Percentiles rank a stretch among this genome's conserved stretches.
Evolutionary conservation across 2,888 invertebrate genomes (phyloP).

Genomic region (Lasioglossum oenotherae): DNA sequence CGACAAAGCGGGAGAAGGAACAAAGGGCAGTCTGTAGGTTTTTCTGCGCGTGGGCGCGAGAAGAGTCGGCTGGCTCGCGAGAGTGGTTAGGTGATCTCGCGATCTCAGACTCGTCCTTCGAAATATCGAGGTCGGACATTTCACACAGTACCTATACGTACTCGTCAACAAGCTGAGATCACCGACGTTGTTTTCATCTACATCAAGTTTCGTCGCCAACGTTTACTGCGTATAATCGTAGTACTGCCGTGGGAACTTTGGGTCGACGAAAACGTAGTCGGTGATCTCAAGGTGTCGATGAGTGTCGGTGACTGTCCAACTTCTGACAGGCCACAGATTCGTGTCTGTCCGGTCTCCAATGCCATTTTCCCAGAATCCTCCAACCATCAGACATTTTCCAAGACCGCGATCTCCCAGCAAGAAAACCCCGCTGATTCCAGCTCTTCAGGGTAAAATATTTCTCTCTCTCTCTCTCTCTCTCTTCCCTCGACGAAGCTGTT

Average conservation of each 20-base stretch:
- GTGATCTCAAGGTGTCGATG: too few species aligned
- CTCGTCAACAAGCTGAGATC: too few species aligned
- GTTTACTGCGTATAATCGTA: too few species aligned
- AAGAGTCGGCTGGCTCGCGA: constrained; percentile 66
- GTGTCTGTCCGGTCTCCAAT: too few species aligned
- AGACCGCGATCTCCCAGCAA: neutral
- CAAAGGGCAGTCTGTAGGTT: constrained; percentile 66
- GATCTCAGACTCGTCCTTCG: constrained; percentile 44
- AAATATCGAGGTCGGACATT: constrained; percentile 14
- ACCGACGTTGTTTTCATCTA: too few species aligned
- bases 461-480: neutral
- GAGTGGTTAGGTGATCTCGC: constrained; percentile 65
- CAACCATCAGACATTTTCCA: neutral
- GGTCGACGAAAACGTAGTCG: too few species aligned
- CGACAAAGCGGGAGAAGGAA: constrained; percentile 68
- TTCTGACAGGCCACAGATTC: too few species aligned
- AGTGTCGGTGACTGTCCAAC: too few species aligned
- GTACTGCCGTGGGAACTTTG: too few species aligned
- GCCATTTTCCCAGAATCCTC: neutral
- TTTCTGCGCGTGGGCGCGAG: constrained; percentile 74
- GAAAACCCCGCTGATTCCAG: neutral
- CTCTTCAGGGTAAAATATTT: neutral
- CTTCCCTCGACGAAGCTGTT: neutral
- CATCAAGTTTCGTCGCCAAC: too few species aligned
- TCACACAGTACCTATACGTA: too few species aligned